phyloP scores from a whole-genome alignment of 2,797 vertebrate genomes.

The Lates japonicus region DNA sequence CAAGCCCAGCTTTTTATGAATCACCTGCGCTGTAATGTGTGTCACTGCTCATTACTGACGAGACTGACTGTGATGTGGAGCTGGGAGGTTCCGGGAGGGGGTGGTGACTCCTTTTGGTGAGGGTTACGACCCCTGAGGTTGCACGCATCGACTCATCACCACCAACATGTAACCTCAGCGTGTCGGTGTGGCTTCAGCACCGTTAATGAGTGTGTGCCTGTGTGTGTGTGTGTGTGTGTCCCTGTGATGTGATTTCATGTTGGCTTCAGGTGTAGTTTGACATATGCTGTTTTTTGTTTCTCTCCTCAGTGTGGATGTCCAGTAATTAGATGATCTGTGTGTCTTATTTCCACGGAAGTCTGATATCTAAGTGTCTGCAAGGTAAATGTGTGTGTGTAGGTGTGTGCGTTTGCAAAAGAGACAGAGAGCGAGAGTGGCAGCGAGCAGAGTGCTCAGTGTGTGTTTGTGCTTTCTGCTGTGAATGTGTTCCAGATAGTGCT shows the following conservation, averaged over 20 bases:
- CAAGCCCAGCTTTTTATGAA: constrained; percentile 65
- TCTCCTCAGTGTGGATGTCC: constrained; percentile 22
- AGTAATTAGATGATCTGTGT: constrained; percentile 63
- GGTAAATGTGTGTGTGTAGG: constrained; percentile 22
- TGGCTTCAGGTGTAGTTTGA: constrained; percentile 19
- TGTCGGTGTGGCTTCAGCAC: constrained; percentile 3
- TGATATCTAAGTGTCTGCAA: constrained; percentile 53
- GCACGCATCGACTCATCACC: constrained; percentile 56
- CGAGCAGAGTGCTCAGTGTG: constrained; percentile 60
- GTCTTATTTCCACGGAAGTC: constrained; percentile 54
- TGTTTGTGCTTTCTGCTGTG: constrained; percentile 70
- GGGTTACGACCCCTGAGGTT: constrained; percentile 66
- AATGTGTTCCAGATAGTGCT: constrained; percentile 76
- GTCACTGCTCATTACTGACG: constrained; percentile 76
- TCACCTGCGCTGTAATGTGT: constrained; percentile 68
- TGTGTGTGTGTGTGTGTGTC: not conserved
- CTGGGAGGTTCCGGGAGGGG: constrained; percentile 49
- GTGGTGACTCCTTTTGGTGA: constrained; percentile 28
- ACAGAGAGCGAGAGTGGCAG: constrained; percentile 57
- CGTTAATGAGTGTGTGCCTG: constrained; percentile 2
- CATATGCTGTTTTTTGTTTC: constrained; percentile 22
- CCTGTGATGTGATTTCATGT: constrained; percentile 14
- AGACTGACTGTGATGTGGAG: constrained; percentile 67
- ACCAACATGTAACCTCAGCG: constrained; percentile 19
- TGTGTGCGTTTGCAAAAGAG: constrained; percentile 50